Evolutionary conservation across 2,888 invertebrate species (phyloP), one percentile per base, ranked within the genome.

Genomic region (Plebejus melissa): DNA sequence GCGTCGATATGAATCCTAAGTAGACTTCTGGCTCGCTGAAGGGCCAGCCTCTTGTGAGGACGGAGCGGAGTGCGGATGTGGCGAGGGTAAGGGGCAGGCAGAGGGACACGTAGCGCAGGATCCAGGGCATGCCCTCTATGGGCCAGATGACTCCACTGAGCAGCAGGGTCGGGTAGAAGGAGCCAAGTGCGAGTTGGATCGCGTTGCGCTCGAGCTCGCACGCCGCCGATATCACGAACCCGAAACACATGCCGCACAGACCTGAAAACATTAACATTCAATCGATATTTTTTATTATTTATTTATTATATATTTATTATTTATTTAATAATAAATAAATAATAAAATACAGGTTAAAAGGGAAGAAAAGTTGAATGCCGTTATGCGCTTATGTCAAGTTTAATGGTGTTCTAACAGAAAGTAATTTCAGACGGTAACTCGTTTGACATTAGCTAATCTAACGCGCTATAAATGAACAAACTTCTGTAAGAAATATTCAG

Each of bases 101-200:
- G 71, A 97, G 95, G 1, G 98, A 96, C 75, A 98, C 95, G 88
- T 97, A 97, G 81, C 96, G 94, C 54, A 99, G 92, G 77, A 97
- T 94, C 82, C 96, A 94, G 2, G 98, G 98, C 98, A 99, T 98
- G 76, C 98, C 98, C 88, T 99, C 98, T 78, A 98, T 96, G 77
- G 99, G 98, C 99, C 99, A 99, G 84, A 99, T 98, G 60, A 98
- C 98, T 76, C 98, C 98, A 82, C 98, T 98, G 72, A 98, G 95
- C 76, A 99, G 92, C 32, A 99, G 94, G 28, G 98, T 98, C 32
- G 99, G 99, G 91, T 98, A 99, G 94, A 99, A 98, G 70, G 98
- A 98, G 72, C 98, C 98, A 28, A 99, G 94, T 0, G 98, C 98
- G 79, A 98, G 90, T 84, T 98, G 98, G 86, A 98, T 98, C 65